phyloP scores from a whole-genome alignment of 1,140 invertebrate species.

The Pantala flavescens region DNA sequence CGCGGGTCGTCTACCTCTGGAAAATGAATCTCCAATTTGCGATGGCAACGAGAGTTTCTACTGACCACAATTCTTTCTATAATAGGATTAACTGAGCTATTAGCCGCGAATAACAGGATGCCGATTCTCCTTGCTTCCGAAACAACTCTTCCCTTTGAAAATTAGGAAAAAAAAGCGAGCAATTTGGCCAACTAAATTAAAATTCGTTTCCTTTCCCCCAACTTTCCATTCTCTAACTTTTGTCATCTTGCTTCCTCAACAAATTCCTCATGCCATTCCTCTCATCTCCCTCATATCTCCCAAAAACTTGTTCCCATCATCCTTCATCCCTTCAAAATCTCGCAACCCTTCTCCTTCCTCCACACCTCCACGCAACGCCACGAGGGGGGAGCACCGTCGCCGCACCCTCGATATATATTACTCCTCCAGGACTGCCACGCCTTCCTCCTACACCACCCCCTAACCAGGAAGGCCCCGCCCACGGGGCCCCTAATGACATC shows the following conservation, averaged over 20 bases:
- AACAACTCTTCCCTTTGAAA: no score
- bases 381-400: neutral
- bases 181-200: no score
- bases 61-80: no score
- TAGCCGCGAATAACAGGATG: no score
- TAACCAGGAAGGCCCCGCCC: neutral
- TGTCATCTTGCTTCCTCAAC: neutral
- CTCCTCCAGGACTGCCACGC: slow-evolving; percentile 1
- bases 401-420: slow-evolving; percentile 5
- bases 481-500: neutral
- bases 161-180: no score
- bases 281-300: neutral
- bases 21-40: no score
- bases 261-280: neutral
- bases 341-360: neutral
- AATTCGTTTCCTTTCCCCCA: neutral
- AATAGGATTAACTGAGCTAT: no score
- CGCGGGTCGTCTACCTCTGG: no score
- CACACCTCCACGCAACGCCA: neutral
- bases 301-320: slow-evolving; percentile 9
- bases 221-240: neutral
- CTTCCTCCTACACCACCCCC: neutral
- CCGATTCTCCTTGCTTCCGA: no score
- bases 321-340: slow-evolving; percentile 5
- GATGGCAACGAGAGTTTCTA: no score